Base-by-base conservation (phyloP, 2,113 vertebrate species). In the Cavia porcellus region DNA sequence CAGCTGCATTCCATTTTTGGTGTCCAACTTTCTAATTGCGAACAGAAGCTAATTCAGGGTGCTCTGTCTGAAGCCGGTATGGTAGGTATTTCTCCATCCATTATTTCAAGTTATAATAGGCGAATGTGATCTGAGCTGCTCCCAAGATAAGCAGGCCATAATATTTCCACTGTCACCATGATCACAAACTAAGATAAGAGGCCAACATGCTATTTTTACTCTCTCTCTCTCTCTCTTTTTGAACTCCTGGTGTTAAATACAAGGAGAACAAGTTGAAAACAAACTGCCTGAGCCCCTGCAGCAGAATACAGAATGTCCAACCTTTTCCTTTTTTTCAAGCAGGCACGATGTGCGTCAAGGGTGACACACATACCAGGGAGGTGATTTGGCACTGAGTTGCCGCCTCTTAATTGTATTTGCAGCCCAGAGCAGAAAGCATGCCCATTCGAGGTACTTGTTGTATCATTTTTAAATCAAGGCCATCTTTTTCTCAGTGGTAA, bases 381-480 rank as follows among this genome's bases (percentile, higher is more conserved):
- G 97, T 90, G 98, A 96, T 97, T 97, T 42, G 80, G 94, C 86
- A 93, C 97, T 42, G 91, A 98, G 98, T 97, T 97, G 97, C 92
- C 15, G 89, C 92, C 98, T 98, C 98, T 98, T 99, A 99, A 99
- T 99, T 98, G 98, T 98, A 98, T 99, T 98, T 99, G 98, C 97
- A 95, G 95, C 97, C 94, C 96, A 94, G 96, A 98, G 93, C 96
- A 97, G 97, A 97, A 98, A 98, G 98, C 98, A 97, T 98, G 98
- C 97, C 98, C 95, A 79, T 98, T 97, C 85, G 95, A 98, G 97
- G 97, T 98, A 98, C 98, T 99, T 98, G 98, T 98, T 98, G 98
- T 99, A 99, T 99, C 98, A 98, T 99, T 99, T 99, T 99, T 98
- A 99, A 99, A 99, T 99, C 99, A 99, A 99, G 99, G 98, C 98